phyloP scores from a whole-genome alignment of 1,140 invertebrate species.

The Brevipalpus yothersi region DNA sequence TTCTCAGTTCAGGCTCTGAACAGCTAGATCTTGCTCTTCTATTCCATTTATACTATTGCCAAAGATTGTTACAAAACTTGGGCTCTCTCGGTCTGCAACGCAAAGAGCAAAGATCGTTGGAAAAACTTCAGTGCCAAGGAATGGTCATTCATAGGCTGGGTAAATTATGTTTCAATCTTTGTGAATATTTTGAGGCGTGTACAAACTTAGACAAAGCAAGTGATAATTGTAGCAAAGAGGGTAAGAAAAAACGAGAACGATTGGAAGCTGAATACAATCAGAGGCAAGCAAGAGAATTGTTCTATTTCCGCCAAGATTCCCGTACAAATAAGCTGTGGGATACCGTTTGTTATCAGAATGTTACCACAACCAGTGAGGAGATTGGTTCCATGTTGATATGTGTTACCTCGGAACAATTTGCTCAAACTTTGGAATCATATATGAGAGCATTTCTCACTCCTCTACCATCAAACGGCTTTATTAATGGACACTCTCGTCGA shows the following conservation, averaged over 20 bases:
- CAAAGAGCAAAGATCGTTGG: neutral
- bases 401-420: neutral
- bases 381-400: neutral
- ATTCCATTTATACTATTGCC: neutral
- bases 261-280: neutral
- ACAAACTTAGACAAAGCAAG: neutral
- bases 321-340: neutral
- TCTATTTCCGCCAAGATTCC: neutral
- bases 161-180: neutral
- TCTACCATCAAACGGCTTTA: neutral
- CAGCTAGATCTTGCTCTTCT: neutral
- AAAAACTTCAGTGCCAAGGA: neutral
- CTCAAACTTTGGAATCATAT: neutral
- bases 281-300: neutral
- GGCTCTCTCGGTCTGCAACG: neutral
- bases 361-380: neutral
- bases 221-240: neutral
- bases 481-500: neutral
- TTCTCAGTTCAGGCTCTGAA: neutral
- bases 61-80: neutral
- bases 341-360: slow-evolving; percentile 1
- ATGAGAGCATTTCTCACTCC: neutral
- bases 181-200: neutral
- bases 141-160: neutral
- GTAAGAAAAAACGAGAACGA: neutral